Base-by-base conservation (phyloP, 53 echinoderm and acorn worm species). In the Paracentrotus lividus region DNA sequence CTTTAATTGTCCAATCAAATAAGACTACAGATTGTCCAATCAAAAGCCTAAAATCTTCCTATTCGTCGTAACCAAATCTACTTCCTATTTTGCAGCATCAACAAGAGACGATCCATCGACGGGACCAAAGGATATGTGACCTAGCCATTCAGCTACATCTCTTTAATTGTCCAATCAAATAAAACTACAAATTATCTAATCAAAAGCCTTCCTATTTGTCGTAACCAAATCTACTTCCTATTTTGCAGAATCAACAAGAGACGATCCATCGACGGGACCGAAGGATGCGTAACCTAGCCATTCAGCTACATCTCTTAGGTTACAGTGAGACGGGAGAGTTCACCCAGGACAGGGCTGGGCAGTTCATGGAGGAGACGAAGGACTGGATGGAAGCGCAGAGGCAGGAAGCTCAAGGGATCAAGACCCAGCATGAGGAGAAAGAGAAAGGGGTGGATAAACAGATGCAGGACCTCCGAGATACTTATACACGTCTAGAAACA, bases 401-500 rank as follows among this genome's bases (percentile, higher is more conserved):
- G 43, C 56, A 36, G 38, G 92, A 92, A 52, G 36, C 38, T 14
- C 24, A 92, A 58, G 8, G 53, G 18, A 78, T 92, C 78, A 92
- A 92, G 92, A 36, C 1, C 33, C 77, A 92, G n/a, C 58, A 92
- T 78, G 92, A 92, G 42, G 56, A 77, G 77, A 32, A 42, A 9
- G 92, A 92, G 78, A 51, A 15, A 38, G 38, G 36, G 27, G 92
- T 92, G 42, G 92, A 92, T 2, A 92, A 78, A 33, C 77, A 92
- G 92, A 21, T 15, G 57, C 92, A 92, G 81, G 92, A 92, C 57
- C 57, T 92, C 2, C 54, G 92, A 24, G 92, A 78, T 56, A 92
- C 92, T 57, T 23, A 56, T 81, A 92, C 92, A n/a, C 38, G 92
- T 20, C 92, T 92, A 76, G 92, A 92, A 15, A 92, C 92, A 52